Evolutionary conservation across 2,797 vertebrate species (phyloP).

Genomic region (Thaleichthys pacificus): DNA sequence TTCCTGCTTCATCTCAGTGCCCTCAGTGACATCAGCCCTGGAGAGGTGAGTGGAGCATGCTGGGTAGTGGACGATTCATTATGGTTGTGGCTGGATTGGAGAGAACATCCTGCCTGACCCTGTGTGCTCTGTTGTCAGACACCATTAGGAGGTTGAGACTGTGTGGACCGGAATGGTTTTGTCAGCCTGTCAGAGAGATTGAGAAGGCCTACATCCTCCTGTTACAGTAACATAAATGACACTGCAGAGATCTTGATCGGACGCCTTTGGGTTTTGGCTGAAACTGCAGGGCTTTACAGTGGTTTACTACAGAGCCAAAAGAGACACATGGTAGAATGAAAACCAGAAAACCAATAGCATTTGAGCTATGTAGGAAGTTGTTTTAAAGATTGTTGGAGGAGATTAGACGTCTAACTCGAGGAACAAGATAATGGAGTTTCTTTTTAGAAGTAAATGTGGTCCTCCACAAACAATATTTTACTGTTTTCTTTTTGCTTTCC

Average conservation of each 20-base stretch:
- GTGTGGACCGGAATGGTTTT: slow-evolving; percentile 60
- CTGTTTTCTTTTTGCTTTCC: slow-evolving; percentile 19
- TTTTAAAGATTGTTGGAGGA: background rate
- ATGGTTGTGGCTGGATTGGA: slow-evolving; percentile 38
- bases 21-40: slow-evolving; percentile 86
- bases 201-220: slow-evolving; percentile 64
- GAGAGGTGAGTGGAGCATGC: slow-evolving; percentile 84
- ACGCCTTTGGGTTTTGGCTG: background rate
- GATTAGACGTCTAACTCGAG: background rate
- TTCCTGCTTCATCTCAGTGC: slow-evolving; percentile 91
- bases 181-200: slow-evolving; percentile 72
- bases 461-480: slow-evolving; percentile 1
- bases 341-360: slow-evolving; percentile 9
- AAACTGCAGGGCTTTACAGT: background rate
- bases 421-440: background rate
- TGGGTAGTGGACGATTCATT: slow-evolving; percentile 48
- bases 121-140: slow-evolving; percentile 57
- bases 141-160: slow-evolving; percentile 56
- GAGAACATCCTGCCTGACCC: slow-evolving; percentile 45
- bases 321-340: slow-evolving; percentile 22
- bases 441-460: background rate
- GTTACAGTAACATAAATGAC: slow-evolving; percentile 50
- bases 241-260: background rate
- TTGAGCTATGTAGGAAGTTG: slow-evolving; percentile 9
- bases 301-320: slow-evolving; percentile 21